Conservation (phyloP, 1,140 invertebrate genomes). For the Atta colombica region DNA sequence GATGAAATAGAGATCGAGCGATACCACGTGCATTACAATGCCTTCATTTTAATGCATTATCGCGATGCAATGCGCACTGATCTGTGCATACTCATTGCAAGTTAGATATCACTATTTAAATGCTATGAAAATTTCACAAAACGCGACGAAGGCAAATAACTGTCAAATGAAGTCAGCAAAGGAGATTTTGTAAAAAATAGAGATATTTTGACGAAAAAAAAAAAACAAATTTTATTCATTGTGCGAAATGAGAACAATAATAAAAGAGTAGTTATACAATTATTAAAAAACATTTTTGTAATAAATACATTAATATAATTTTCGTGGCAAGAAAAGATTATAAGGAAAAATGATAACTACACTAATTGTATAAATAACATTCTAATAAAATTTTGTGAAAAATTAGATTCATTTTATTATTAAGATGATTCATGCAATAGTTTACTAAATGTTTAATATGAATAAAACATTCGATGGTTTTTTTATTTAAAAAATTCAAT, state of each 20-base stretch:
- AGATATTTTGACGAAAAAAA: neutral
- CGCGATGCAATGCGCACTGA: constrained; percentile 12
- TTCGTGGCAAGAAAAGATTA: neutral
- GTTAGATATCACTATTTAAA: constrained; percentile 26
- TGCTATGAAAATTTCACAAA: constrained; percentile 24
- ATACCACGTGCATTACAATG: constrained; percentile 30
- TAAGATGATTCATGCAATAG: neutral
- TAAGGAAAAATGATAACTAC: neutral
- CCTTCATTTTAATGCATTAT: constrained; percentile 38
- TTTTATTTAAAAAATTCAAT: neutral
- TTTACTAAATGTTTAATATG: neutral
- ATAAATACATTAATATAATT: neutral
- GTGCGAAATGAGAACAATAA: neutral
- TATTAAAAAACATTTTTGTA: neutral
- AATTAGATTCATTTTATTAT: neutral
- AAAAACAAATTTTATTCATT: neutral
- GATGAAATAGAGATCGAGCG: neutral
- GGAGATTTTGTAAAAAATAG: neutral
- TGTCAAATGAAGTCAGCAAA: neutral
- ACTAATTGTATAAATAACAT: neutral
- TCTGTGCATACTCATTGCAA: constrained; percentile 22
- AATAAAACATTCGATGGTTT: neutral
- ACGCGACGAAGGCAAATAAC: neutral
- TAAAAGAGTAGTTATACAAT: neutral
- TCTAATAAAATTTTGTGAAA: neutral